These are phyloP conservation scores for Cerastis rubricosa DNA, from an alignment of 2,888 invertebrate species.

Conservation along the genomic window DNA sequence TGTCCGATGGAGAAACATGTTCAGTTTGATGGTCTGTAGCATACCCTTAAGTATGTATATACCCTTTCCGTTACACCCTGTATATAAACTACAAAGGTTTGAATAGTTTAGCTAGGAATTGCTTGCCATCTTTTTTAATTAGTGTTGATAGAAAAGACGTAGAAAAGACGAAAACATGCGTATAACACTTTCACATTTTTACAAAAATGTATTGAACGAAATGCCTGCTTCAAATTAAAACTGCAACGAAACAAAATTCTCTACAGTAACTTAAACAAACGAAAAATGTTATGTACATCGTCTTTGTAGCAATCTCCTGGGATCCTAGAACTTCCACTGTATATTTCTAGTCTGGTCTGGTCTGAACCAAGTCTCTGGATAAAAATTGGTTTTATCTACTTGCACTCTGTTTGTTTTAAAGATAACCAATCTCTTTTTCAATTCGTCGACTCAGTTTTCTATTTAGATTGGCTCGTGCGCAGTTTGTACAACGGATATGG, in stretches of 20 bases:
- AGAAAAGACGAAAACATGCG: neutral
- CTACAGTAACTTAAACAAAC: constrained; percentile 36
- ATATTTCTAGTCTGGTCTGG: constrained; percentile 57
- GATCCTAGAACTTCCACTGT: constrained; percentile 65
- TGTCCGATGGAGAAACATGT: no score
- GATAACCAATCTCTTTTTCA: constrained; percentile 52
- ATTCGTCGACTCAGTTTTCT: constrained; percentile 45
- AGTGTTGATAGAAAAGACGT: neutral
- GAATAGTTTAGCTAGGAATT: neutral
- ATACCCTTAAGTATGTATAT: no score
- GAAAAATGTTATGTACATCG: constrained; percentile 55
- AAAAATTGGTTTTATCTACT: constrained; percentile 66
- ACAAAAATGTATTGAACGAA: neutral
- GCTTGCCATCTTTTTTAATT: neutral
- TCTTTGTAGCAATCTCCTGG: constrained; percentile 58
- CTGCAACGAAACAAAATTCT: neutral
- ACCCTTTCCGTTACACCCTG: no score
- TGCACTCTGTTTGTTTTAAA: constrained; percentile 54
- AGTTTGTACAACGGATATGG: constrained; percentile 26
- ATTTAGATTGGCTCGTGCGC: constrained; percentile 32
- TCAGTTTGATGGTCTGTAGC: no score
- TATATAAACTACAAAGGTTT: neutral
- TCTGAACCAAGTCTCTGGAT: constrained; percentile 49
- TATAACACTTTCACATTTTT: neutral
- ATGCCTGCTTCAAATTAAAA: neutral